Base-by-base conservation (phyloP, 2,888 invertebrate genomes). In the Danaus chrysippus region DNA sequence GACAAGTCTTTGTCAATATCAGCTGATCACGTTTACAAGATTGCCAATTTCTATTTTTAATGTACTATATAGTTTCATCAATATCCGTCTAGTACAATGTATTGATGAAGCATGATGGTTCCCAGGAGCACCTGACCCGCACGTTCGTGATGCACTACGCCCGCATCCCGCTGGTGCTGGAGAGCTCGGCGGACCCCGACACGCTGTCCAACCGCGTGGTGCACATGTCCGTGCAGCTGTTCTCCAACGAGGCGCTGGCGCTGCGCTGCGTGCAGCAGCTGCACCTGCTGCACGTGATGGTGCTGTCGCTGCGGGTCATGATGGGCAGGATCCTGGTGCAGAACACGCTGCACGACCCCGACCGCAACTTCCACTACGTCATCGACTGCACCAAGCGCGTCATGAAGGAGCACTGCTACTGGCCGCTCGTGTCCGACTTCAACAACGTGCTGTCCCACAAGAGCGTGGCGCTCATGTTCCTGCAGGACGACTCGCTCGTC, bases 321-420 rank as follows among this genome's bases (percentile, higher is more conserved):
- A 97, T 98, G 96, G 94, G 94, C 70, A 95, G 96, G 82, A 97
- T 98, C 74, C 92, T 98, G 15, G 95, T 98, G 62, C 95, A 94
- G 77, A 97, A 96, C 82, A 95, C 95, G 0, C 85, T 98, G 57
- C 97, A 97, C 82, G 95, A 95, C 86, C 93, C 94, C 1, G 92
- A 92, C 19, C 94, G 93, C 76, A 97, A 97, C 82, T 95, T 94
- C 75, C 98, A 98, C 83, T 94, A 93, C 76, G 98, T 98, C 19
- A 98, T 99, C 56, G 97, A 98, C 82, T 99, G 99, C 81, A 96
- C 95, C 12, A 93, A 95, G 69, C 93, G 95, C 64, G 96, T 98
- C 19, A 98, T 99, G 97, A 98, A 97, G 87, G 97, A 98, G 79
- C 99, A 99, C 83, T 98, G 98, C 86, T 99, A 98, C 84, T 99